phyloP scores from a whole-genome alignment of 2,797 vertebrate species.

The Myoxocephalus aenaeus region DNA sequence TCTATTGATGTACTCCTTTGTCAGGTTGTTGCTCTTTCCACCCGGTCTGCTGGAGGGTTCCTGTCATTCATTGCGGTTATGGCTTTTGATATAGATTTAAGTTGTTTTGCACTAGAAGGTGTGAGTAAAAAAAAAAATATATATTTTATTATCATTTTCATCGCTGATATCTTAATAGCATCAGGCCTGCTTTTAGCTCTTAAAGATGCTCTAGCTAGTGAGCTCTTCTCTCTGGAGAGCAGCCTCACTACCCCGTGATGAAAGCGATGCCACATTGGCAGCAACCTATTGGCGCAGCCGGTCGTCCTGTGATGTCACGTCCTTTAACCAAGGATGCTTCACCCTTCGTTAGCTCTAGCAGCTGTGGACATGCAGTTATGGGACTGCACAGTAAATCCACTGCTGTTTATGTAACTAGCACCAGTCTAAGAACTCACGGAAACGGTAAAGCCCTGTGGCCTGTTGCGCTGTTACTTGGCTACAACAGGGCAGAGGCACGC shows the following conservation, averaged over 20 bases:
- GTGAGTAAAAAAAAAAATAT: too few relatives aligned
- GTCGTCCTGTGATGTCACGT: constrained; percentile 33
- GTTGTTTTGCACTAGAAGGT: too few relatives aligned
- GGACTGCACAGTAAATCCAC: constrained; percentile 41
- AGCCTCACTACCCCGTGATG: neutral
- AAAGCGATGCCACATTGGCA: neutral
- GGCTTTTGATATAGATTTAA: neutral
- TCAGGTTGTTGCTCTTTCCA: neutral
- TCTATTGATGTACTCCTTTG: neutral
- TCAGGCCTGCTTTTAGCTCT: neutral
- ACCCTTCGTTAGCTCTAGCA: constrained; percentile 10
- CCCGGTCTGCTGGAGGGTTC: neutral
- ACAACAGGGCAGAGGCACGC: constrained; percentile 30
- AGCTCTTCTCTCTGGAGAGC: neutral
- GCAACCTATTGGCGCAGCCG: neutral
- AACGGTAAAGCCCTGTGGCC: constrained; percentile 30
- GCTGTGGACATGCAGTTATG: constrained; percentile 28
- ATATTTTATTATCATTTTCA: too few relatives aligned
- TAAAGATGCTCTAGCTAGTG: neutral
- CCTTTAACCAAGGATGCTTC: constrained; percentile 17
- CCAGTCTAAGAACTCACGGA: constrained; percentile 36
- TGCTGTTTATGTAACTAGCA: constrained; percentile 55
- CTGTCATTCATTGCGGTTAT: neutral
- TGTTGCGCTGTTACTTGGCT: constrained; percentile 13
- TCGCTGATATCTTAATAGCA: too few relatives aligned